Evolutionary conservation across 2,888 invertebrate genomes (phyloP), one percentile per base, ranked within the genome.

Genomic region (Drosophila formosana): DNA sequence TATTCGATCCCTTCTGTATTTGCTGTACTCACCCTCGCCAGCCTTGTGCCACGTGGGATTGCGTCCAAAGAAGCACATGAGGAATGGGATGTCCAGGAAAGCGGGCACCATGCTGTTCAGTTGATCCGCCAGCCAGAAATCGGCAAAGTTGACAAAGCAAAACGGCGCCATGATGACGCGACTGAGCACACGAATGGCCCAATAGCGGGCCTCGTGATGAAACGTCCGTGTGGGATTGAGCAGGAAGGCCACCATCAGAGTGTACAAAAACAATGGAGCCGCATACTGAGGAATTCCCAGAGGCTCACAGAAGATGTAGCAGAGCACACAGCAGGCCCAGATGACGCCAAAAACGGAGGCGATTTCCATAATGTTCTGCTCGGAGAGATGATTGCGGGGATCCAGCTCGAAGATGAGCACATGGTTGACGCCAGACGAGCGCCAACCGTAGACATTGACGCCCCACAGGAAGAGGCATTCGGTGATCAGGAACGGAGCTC

Each of bases 41-140:
- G 89, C 93, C 69, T 93, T 92, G 37, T 93, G 90, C 94, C 94
- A 95, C 60, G 93, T 93, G 37, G 94, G 93, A 88, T 94, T 95
- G 28, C 93, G 94, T 4, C 93, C 93, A 89, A 96, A 97, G 91
- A 96, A 96, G 90, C 97, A 97, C 64, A 95, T 92, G 63, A 96
- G 94, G 91, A 95, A 97, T 88, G 97, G 96, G 79, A 96, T 94
- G 91, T 97, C 97, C 67, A 96, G 92, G 75, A 97, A 94, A 1
- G 95, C 96, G 1, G 95, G 95, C 4, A 95, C 95, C 65, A 97
- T 93, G 88, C 96, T 96, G 90, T 96, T 97, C 45, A 97, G 91
- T 91, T 97, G 97, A 93, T 97, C 97, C 11, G 96, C 96, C 84
- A 97, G 94, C 96, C 96, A 97, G 93, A 97, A 97, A 92, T 97